Percentiles rank a stretch among this genome's conserved stretches.
Evolutionary conservation across 1,140 invertebrate genomes (phyloP).

Genomic region (Agrilus planipennis): DNA sequence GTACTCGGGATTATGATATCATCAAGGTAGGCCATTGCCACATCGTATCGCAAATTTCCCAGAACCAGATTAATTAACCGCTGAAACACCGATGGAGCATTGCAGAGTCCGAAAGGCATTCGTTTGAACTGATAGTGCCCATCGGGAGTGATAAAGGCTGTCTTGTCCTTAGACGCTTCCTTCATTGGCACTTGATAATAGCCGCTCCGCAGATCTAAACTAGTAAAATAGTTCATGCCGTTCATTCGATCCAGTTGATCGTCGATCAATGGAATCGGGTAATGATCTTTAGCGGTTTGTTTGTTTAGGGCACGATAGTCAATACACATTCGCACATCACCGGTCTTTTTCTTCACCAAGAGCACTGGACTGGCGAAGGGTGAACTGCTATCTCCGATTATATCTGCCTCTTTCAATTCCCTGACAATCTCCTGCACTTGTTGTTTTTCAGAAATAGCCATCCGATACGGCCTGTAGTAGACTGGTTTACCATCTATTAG

Average conservation of each 20-base stretch:
- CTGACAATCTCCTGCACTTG: neutral
- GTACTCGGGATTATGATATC: conserved; percentile 21
- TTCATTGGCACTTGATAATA: conserved; percentile 9
- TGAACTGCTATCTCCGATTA: neutral
- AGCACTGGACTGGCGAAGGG: conserved; percentile 6
- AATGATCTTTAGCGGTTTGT: conserved; percentile 17
- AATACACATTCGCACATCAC: conserved; percentile 16
- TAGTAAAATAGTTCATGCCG: conserved; percentile 11
- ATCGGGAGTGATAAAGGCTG: no score
- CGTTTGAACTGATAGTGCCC: conserved; percentile 33
- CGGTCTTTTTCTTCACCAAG: conserved; percentile 15
- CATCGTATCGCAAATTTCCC: conserved; percentile 12
- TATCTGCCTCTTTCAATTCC: neutral
- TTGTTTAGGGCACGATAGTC: conserved; percentile 19
- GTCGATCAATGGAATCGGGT: conserved; percentile 21
- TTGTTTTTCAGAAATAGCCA: neutral
- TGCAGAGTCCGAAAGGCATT: conserved; percentile 31
- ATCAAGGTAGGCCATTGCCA: conserved; percentile 22
- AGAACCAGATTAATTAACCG: conserved; percentile 8
- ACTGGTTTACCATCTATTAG: conserved; percentile 10
- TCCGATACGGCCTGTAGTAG: neutral
- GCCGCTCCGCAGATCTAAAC: conserved; percentile 7
- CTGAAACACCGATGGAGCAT: conserved; percentile 7
- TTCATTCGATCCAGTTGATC: conserved; percentile 21
- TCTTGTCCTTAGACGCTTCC: conserved; percentile 6